Evolutionary conservation across 2,888 invertebrate species (phyloP).

Genomic region (Argyresthia albistria): DNA sequence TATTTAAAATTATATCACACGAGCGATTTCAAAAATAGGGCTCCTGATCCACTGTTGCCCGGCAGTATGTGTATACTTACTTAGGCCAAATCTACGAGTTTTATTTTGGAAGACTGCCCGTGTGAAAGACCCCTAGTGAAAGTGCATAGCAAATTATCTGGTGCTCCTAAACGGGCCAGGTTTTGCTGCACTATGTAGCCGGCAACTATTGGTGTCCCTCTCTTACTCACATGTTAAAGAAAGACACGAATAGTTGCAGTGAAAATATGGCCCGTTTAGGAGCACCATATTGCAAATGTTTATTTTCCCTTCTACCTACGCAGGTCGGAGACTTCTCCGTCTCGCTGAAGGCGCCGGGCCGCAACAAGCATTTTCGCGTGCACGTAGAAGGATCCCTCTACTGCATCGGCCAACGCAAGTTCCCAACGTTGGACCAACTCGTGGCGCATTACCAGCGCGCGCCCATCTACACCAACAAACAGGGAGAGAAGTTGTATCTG

Average conservation of each 20-base stretch:
- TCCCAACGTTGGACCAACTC: slow-evolving; percentile 94
- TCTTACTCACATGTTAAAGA: background rate
- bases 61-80: too few relatives aligned
- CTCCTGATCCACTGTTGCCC: too few relatives aligned
- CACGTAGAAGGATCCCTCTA: slow-evolving; percentile 94
- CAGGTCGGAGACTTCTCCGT: slow-evolving; percentile 99
- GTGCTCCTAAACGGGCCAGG: too few relatives aligned
- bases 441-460: slow-evolving; percentile 99
- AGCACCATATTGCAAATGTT: too few relatives aligned
- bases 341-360: slow-evolving; percentile 96
- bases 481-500: slow-evolving; percentile 97
- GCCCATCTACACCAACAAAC: slow-evolving; percentile 98
- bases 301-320: slow-evolving; percentile 16
- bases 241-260: background rate
- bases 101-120: too few relatives aligned
- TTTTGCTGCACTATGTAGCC: too few relatives aligned
- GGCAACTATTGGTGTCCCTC: too few relatives aligned
- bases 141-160: too few relatives aligned
- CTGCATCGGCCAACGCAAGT: slow-evolving; percentile 98
- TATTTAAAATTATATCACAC: too few relatives aligned
- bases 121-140: too few relatives aligned
- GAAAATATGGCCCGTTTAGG: background rate
- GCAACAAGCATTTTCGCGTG: slow-evolving; percentile 99
- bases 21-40: too few relatives aligned
- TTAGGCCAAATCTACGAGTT: too few relatives aligned